phyloP scores from a whole-genome alignment of 2,888 invertebrate genomes.

The Tachina lurida region DNA sequence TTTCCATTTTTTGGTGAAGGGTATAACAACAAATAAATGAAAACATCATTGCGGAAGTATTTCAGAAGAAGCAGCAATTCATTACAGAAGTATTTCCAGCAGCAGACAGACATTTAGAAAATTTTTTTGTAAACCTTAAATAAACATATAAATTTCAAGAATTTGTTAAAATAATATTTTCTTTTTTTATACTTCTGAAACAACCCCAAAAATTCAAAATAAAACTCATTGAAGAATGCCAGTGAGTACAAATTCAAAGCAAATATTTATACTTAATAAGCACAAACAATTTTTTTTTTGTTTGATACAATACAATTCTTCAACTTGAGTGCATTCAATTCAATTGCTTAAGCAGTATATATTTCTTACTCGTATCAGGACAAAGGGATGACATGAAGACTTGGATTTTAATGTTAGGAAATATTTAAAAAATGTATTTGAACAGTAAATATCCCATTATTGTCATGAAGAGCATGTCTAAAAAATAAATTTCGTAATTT shows the following conservation, averaged over 20 bases:
- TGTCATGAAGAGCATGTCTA: neutral
- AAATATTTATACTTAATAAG: conserved; percentile 62
- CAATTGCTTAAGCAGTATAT: conserved; percentile 18
- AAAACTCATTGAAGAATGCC: neutral
- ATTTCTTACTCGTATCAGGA: neutral
- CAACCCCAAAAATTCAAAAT: conserved; percentile 25
- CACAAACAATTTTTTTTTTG: conserved; percentile 16
- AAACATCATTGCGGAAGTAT: conserved; percentile 4
- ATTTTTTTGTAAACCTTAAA: conserved; percentile 42
- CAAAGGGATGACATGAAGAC: neutral
- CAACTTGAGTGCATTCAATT: conserved; percentile 63
- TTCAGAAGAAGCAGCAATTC: neutral
- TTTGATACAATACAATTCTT: conserved; percentile 57
- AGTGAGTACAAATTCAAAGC: conserved; percentile 29
- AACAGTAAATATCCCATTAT: neutral
- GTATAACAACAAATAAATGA: conserved; percentile 24
- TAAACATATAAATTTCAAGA: conserved; percentile 46
- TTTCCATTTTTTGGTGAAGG: too few relatives aligned
- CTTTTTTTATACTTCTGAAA: conserved; percentile 7
- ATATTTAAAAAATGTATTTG: neutral
- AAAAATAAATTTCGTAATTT: too few relatives aligned
- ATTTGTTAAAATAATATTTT: conserved; percentile 23
- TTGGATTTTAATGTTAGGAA: neutral
- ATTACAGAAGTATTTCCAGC: neutral
- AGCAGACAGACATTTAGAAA: conserved; percentile 2